Base-by-base conservation (phyloP, 2,888 invertebrate genomes). In the Hartigia nigra region DNA sequence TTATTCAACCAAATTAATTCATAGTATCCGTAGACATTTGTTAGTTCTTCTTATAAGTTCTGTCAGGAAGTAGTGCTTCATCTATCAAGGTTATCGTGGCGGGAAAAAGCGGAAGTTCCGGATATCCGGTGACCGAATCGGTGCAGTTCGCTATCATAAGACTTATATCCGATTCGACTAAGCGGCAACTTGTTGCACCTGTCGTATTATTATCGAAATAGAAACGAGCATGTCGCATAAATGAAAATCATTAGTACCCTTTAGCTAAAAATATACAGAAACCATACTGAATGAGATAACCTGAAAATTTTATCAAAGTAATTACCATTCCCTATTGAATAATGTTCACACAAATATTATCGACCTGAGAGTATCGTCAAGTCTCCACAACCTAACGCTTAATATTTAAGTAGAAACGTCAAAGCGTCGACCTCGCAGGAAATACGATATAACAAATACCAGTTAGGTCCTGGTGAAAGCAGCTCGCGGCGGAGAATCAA, bases 161-260 rank as follows among this genome's bases (percentile, higher is more conserved):
- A 31, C 72, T 72, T 31, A 23, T 12, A 72, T 0, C 23, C 32
- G 72, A 72, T 31, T 31, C 32, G 12, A 5, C 72, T 72, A 23
- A 72, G 4, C 32, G 72, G 72, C 72, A 72, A 72, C 72, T 72
- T 72, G 72, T 72, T 72, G 72, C 72, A 72, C 72, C 31, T 31
- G 14, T 31, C 5, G 34, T 72, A 2, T 31, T 31, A 72, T 72
- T 72, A 72, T 23, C 23, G 23, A 23, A 23, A 9, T 23, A 55
- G 9, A 9, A 55, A 55, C 9, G 23, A 55, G 23, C 14, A 23
- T 9, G 23, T 55, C 23, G 23, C 23, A 2, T 9, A 55, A 55
- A 55, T 55, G 23, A 55, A 55, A 55, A 55, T 55, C 23, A 9
- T 9, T 14, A 4, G 12, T 14, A 39, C 39, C 9, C 9, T 23